Evolutionary conservation across 2,888 invertebrate genomes (phyloP), one percentile per base, ranked within the genome.

Genomic region (Lasioglossum pauxillum): DNA sequence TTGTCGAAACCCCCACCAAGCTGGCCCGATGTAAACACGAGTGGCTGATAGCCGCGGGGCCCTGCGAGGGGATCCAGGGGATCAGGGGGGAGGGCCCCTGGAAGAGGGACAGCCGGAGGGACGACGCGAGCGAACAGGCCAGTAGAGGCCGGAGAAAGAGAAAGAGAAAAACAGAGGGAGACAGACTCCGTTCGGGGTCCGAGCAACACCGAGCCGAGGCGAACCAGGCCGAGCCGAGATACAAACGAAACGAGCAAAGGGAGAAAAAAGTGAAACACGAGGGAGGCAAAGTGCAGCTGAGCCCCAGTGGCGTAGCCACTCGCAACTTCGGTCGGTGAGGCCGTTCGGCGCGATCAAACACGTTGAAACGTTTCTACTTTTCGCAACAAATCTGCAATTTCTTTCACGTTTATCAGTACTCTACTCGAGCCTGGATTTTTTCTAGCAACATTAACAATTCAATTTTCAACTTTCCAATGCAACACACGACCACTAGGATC

Each of bases 261-360:
- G 87, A 87, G 82, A 87, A 90, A 91, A 93, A 93, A 89, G 92
- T 92, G 91, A 92, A 93, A 93, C 89, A 91, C 88, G 92, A 93
- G 92, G 92, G 92, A 92, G 92, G 93, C 90, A 93, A 93, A 94
- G 92, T 92, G 94, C 94, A 94, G 94, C 93, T 92, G 92, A 93
- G 91, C 86, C 84, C 78, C 92, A 92, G 77, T 92, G 92, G 93
- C 92, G 92, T 92, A 91, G 92, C 82, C 84, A 67, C 84, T 80
- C 49, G 80, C 75, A 79, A 71, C 78, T 76, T 82, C 38, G 38
- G n/a, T 60, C 75, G 35, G 49, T 27, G 19, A 14, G 49, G 71
- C 16, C 69, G 74, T 67, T 31, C 71, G 23, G 49, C 31, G 8
- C 38, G 69, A 12, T 41, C n/a, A 41, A 69, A 38, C 38, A 38